Percentiles rank a stretch among this genome's conserved stretches.
Conservation (phyloP, 53 echinoderm and acorn worm species). For the Patiria pectinifera region DNA sequence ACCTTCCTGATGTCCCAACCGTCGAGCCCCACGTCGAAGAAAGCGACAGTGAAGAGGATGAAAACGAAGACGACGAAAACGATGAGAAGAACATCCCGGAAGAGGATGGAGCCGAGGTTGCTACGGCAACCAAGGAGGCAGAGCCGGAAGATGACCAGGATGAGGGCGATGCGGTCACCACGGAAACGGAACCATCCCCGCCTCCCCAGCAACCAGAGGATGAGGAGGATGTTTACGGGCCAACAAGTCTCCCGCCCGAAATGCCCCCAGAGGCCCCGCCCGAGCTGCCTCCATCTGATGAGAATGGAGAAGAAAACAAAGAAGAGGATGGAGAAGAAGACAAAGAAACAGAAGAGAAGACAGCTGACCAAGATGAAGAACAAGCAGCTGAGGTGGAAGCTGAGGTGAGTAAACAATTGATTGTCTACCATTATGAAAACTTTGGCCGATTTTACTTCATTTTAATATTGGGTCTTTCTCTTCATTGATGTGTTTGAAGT, state of each 20-base stretch:
- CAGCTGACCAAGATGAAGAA: slow-evolving; percentile 5
- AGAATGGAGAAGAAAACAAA: slow-evolving; percentile 21
- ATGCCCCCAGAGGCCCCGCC: slow-evolving; percentile 43
- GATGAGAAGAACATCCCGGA: slow-evolving; percentile 64
- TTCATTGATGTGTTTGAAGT: too few relatives aligned
- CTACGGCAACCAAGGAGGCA: slow-evolving; percentile 36
- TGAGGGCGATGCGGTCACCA: slow-evolving; percentile 30
- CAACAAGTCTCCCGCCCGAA: slow-evolving; percentile 50
- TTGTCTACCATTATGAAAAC: background rate
- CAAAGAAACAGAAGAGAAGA: slow-evolving; percentile 6
- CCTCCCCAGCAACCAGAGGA: background rate
- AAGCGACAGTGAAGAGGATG: slow-evolving; percentile 68
- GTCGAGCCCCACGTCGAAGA: slow-evolving; percentile 27
- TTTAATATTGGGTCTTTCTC: too few relatives aligned
- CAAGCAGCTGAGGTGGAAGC: slow-evolving; percentile 1
- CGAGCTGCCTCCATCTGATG: slow-evolving; percentile 1
- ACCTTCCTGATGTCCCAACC: slow-evolving; percentile 35
- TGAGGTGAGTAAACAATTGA: background rate
- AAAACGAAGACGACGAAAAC: slow-evolving; percentile 66
- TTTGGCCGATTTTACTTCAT: too few relatives aligned
- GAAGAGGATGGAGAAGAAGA: slow-evolving; percentile 53
- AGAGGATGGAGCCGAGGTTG: slow-evolving; percentile 55
- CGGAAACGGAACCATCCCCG: background rate
- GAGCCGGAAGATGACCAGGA: background rate
- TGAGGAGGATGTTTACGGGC: slow-evolving; percentile 19